Evolutionary conservation across 92 coral and sea anemone species (phyloP).

Genomic region (Bergia sp.): DNA sequence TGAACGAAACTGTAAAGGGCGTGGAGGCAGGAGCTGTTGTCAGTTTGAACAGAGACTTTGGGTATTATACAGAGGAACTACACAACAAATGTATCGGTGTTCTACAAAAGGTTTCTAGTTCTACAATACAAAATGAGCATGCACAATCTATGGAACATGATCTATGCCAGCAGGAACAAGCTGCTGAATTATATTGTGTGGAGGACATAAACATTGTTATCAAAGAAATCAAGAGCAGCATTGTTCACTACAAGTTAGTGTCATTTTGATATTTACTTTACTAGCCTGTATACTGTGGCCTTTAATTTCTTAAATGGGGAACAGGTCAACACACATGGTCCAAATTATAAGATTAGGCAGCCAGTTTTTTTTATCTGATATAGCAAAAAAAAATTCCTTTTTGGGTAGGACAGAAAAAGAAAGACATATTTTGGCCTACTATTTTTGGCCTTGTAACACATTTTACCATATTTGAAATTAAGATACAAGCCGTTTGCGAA

Average conservation of each 20-base stretch:
- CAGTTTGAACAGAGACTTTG: neutral
- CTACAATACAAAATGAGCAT: neutral
- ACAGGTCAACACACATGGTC: too few species aligned
- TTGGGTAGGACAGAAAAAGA: too few species aligned
- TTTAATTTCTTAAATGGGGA: too few species aligned
- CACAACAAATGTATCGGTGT: neutral
- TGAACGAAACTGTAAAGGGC: slow-evolving; percentile 40
- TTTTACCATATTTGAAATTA: too few species aligned
- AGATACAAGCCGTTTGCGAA: too few species aligned
- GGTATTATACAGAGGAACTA: neutral
- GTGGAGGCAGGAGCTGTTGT: neutral
- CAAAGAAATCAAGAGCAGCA: slow-evolving; percentile 14
- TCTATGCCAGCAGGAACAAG: neutral
- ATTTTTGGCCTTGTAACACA: too few species aligned
- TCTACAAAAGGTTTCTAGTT: slow-evolving; percentile 2
- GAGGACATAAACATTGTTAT: neutral
- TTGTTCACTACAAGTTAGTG: slow-evolving; percentile 43
- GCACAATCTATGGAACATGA: neutral
- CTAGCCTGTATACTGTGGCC: neutral
- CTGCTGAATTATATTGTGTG: slow-evolving; percentile 2
- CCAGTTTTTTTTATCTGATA: too few species aligned
- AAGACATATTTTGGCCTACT: too few species aligned
- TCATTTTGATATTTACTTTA: slow-evolving; percentile 20
- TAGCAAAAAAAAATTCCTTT: too few species aligned
- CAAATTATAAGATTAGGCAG: too few species aligned